Evolutionary conservation across 2,797 vertebrate genomes (phyloP), one percentile per base, ranked within the genome.

Genomic region (Rhadinocentrus ornatus): DNA sequence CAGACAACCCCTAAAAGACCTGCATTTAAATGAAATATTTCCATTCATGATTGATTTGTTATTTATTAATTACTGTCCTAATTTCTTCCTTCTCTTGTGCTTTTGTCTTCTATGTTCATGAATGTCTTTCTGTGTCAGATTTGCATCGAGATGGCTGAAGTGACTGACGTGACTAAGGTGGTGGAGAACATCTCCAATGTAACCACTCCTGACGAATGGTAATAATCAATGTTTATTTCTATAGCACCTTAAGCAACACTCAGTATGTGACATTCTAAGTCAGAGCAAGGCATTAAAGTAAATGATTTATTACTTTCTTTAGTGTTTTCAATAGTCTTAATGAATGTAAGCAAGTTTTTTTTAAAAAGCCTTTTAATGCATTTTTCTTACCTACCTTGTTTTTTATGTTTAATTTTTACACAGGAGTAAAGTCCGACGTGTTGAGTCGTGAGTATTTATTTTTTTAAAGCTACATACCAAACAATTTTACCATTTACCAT

Each of bases 361-460:
- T 35, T 35, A 37, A 37, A 6, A 31, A 31, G 29, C 29, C 29
- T 31, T 31, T 31, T 16, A 27, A 37, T 16, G 13, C 34, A 0
- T 12, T 16, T n/a, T 10, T 56, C 20, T 64, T 3, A 44, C 24
- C 18, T 4, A 16, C 22, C 22, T 52, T 15, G 1, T 26, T 18
- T 55, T 15, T 3, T 32, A 5, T 29, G 44, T 16, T 37, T 58
- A 31, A 46, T 46, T 32, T n/a, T 46, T 54, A 15, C 6, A 0
- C 66, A 90, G 89, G 84, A 8, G 1, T 22, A 48, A 46, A 72
- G 55, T 83, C 24, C 0, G 4, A 0, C 4, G 13, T 20, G 26
- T 86, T 54, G 77, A 85, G 37, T 16, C 56, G 89, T 90, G 72
- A 89, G 90, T 87, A 64, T 37, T 11, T 27, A 20, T 37, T 16